Evolutionary conservation across 2,113 vertebrate species (phyloP), one percentile per base, ranked within the genome.

Genomic region (Leptodactylus fuscus): DNA sequence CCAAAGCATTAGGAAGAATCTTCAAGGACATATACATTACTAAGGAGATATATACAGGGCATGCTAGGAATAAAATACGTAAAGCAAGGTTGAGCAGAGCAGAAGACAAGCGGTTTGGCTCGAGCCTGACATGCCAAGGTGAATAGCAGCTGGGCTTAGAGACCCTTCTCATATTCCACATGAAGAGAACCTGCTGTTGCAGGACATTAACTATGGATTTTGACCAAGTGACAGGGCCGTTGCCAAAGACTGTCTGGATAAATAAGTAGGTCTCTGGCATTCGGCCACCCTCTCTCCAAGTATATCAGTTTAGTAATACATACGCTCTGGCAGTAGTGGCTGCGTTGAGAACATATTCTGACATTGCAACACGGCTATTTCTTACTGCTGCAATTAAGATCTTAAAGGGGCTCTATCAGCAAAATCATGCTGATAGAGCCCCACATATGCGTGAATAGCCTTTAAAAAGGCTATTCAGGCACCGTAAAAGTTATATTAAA

Each of bases 181-280:
- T 69, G 65, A 36, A 38, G 65, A 69, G 34, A 18, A 69, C 65
- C 65, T 69, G 65, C 65, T 69, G 65, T 69, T 38, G 65, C 34
- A 69, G 32, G 3, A 69, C 65, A 18, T 69, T 34, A 69, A 34
- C 15, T 69, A 38, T 69, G 65, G 34, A 36, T 69, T 38, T 22
- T 1, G 32, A 36, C 65, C 32, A 67, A 67, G 62, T 34, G 13
- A 36, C 32, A 11, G 8, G 58, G 65, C 65, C 1, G 34, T 12
- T 38, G 65, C 34, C 32, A 20, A 22, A 38, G 7, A 16, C 65
- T 2, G 16, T 8, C 65, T 8, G 65, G 65, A 69, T 69, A 38
- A 36, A 69, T 69, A 65, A 65, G 60, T 34, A 65, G 60, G 60
- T 32, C 60, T 32, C 4, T 69, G 34, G 65, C 32, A 38, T 5